Base-by-base conservation (phyloP, 2,888 invertebrate species). In the Plemyria rubiginata region DNA sequence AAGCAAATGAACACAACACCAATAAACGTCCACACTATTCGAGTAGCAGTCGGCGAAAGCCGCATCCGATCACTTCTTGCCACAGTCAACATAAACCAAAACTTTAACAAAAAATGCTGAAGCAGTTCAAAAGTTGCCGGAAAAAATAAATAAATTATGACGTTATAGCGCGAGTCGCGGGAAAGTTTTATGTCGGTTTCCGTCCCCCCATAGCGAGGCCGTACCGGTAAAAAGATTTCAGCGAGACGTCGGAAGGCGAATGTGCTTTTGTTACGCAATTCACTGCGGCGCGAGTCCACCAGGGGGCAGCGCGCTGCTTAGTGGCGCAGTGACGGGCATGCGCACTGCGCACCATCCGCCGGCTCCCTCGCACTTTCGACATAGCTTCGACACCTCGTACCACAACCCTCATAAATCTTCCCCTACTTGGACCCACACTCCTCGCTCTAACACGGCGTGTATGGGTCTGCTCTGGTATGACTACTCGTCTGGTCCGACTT, bases 241-340 rank as follows among this genome's bases (percentile, higher is more conserved):
- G 85, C 83, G 88, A 81, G 85, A 80, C 85, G 90, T 81, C 84
- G 78, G 83, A 78, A 85, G 85, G 81, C 87, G 86, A 90, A 85
- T 90, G 90, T 88, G 90, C 85, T 88, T 84, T 87, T 86, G 92
- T 92, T 92, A 92, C 92, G 92, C 92, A 92, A 92, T 79, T 86
- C 85, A 87, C 86, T 92, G 92, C 91, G 87, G 81, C 81, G 87
- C 79, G 76, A 82, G 79, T 82, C 91, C 91, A 85, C 91, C 84
- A 91, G 92, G 90, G 92, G 92, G 92, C 89, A 89, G 86, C 87
- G 87, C 85, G 84, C 80, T 77, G 84, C 78, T 81, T 74, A 87
- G 90, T 92, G 92, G 92, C 92, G 92, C 92, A 92, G 89, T 92
- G 91, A 78, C 91, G 88, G 77, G 92, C 92, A 90, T 92, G 92